These are phyloP conservation scores for Venustaconcha ellipsiformis DNA, from an alignment of 1,140 invertebrate species.

Conservation along the genomic window DNA sequence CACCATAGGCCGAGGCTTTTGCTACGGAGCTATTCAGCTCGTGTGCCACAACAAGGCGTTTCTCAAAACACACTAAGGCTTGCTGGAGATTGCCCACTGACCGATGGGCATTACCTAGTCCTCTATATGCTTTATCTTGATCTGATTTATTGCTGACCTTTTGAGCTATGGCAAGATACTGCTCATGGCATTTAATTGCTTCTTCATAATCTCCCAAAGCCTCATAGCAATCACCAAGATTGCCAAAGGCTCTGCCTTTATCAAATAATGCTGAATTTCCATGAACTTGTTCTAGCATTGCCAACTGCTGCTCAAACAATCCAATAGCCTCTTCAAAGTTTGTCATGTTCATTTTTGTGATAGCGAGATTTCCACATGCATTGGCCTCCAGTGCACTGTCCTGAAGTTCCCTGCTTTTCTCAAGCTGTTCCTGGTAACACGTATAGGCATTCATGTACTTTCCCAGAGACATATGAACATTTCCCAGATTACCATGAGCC, in stretches of 20 bases:
- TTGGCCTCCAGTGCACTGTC: conserved; percentile 91
- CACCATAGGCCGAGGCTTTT: conserved; percentile 91
- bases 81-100: conserved; percentile 89
- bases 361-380: conserved; percentile 92
- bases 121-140: conserved; percentile 89
- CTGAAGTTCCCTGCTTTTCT: conserved; percentile 86
- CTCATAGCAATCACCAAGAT: conserved; percentile 95
- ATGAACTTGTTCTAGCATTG: conserved; percentile 84
- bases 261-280: conserved; percentile 72
- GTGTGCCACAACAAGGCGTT: conserved; percentile 91
- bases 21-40: conserved; percentile 87
- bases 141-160: conserved; percentile 85
- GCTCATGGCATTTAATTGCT: conserved; percentile 93
- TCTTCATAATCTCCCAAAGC: conserved; percentile 93
- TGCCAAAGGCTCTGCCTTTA: conserved; percentile 85
- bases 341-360: conserved; percentile 92
- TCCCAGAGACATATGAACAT: conserved; percentile 88
- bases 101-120: conserved; percentile 84
- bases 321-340: conserved; percentile 96
- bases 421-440: conserved; percentile 95
- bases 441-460: conserved; percentile 91
- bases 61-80: conserved; percentile 93
- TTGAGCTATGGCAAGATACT: conserved; percentile 75
- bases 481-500: conserved; percentile 90
- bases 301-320: conserved; percentile 92